Conservation (phyloP, 92 coral and sea anemone species). For the Actinernus sp. region DNA sequence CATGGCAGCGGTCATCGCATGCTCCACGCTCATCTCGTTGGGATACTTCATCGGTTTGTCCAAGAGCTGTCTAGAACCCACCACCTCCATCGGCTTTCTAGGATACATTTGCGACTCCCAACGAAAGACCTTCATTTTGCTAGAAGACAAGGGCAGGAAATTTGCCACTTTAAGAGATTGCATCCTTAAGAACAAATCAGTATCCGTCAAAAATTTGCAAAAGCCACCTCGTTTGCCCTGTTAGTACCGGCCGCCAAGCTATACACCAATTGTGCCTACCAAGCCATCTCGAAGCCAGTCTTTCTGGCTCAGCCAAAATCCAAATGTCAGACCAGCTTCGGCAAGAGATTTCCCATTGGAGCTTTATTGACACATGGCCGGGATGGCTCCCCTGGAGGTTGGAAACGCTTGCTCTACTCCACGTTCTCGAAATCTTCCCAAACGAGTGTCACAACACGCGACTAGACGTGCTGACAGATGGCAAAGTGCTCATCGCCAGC, state of each 20-base stretch:
- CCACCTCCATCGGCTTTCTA: conserved; percentile 20
- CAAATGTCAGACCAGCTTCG: neutral
- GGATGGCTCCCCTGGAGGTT: conserved; percentile 24
- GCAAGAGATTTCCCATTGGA: conserved; percentile 22
- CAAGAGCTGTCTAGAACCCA: conserved; percentile 31
- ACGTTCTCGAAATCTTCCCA: conserved; percentile 4
- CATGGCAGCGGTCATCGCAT: conserved; percentile 41
- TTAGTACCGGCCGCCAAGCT: conserved; percentile 53
- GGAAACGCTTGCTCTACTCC: conserved; percentile 27
- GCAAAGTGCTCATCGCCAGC: conserved; percentile 27
- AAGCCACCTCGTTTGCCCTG: conserved; percentile 54
- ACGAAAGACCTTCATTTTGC: conserved; percentile 38
- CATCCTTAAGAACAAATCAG: conserved; percentile 18
- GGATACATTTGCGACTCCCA: conserved; percentile 45
- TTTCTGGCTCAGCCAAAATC: neutral
- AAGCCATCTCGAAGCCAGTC: conserved; percentile 8
- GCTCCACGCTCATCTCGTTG: conserved; percentile 1
- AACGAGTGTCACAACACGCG: conserved; percentile 17
- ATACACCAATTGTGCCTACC: conserved; percentile 8
- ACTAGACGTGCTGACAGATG: conserved; percentile 25
- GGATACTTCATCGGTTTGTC: conserved; percentile 13
- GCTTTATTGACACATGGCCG: no score
- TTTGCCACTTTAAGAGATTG: conserved; percentile 40
- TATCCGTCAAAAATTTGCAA: conserved; percentile 29
- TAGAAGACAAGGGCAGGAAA: conserved; percentile 41